A percentile compares a stretch with the other conserved stretches of the same genome.
These are phyloP conservation scores for Heteractis magnifica DNA, from an alignment of 92 coral and sea anemone genomes.

Conservation along the genomic window DNA sequence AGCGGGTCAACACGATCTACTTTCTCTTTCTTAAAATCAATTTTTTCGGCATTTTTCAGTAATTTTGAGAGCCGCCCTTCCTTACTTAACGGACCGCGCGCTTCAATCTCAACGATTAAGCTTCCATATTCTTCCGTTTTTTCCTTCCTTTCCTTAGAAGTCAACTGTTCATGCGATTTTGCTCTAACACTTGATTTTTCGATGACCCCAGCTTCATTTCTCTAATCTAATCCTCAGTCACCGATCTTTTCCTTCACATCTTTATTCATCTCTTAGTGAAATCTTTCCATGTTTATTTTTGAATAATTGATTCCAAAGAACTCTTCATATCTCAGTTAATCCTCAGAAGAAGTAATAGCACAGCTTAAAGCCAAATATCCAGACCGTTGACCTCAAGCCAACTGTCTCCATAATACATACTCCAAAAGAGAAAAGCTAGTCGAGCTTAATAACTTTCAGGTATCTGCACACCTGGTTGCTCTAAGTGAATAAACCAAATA, in stretches of 20 bases:
- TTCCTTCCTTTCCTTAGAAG: not conserved
- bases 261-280: not conserved
- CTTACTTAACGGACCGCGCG: not conserved
- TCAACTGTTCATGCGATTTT: not conserved
- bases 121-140: not conserved
- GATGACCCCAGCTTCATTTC: not conserved
- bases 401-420: conserved; percentile 5
- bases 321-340: not conserved
- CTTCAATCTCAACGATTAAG: not conserved
- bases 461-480: not conserved
- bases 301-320: not conserved
- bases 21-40: not conserved
- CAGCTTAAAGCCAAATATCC: conserved; percentile 7
- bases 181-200: not conserved
- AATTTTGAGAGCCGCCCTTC: too few relatives aligned
- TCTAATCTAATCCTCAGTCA: not conserved
- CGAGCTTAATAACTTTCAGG: not conserved
- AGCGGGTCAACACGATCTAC: not conserved
- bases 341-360: not conserved
- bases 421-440: not conserved
- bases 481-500: not conserved
- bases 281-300: not conserved
- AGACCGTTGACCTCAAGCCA: conserved; percentile 1
- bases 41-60: not conserved
- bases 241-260: not conserved